phyloP scores from a whole-genome alignment of 2,113 vertebrate genomes.

The Rallus limicola region DNA sequence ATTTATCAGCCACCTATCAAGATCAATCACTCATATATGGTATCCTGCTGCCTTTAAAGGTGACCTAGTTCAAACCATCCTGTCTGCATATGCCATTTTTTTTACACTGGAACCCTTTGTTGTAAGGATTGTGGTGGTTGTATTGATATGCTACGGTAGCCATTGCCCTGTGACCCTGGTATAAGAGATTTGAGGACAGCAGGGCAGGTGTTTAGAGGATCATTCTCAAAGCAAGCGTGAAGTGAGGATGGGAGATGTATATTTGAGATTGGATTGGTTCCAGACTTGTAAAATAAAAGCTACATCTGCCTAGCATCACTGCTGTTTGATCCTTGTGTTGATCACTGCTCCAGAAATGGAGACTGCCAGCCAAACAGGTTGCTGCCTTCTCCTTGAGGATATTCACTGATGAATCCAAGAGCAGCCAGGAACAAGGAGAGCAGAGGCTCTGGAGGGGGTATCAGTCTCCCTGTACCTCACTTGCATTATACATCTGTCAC shows the following conservation, averaged over 20 bases:
- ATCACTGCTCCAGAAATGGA: not conserved
- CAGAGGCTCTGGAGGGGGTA: not conserved
- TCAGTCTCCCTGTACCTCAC: not conserved
- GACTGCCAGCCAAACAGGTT: not conserved
- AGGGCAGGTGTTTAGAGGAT: not conserved
- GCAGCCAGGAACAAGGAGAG: not conserved
- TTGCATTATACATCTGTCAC: slow-evolving; percentile 22
- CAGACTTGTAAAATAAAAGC: not conserved
- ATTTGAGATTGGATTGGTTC: not conserved
- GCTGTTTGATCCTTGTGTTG: not conserved
- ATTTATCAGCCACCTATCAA: not conserved
- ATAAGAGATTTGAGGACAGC: not conserved
- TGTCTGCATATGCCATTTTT: not conserved
- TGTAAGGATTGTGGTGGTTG: not conserved
- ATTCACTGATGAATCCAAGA: not conserved
- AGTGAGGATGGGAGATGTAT: not conserved
- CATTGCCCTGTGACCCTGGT: not conserved
- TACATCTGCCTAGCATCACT: not conserved
- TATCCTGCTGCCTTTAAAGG: not conserved
- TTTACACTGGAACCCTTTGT: not conserved
- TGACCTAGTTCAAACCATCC: not conserved
- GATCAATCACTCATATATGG: rapidly evolving
- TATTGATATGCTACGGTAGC: not conserved
- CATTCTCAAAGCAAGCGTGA: not conserved
- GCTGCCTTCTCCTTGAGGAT: not conserved